Percentiles rank a stretch among this genome's conserved stretches.
phyloP scores from a whole-genome alignment of 2,797 vertebrate species.

The Characodon lateralis region DNA sequence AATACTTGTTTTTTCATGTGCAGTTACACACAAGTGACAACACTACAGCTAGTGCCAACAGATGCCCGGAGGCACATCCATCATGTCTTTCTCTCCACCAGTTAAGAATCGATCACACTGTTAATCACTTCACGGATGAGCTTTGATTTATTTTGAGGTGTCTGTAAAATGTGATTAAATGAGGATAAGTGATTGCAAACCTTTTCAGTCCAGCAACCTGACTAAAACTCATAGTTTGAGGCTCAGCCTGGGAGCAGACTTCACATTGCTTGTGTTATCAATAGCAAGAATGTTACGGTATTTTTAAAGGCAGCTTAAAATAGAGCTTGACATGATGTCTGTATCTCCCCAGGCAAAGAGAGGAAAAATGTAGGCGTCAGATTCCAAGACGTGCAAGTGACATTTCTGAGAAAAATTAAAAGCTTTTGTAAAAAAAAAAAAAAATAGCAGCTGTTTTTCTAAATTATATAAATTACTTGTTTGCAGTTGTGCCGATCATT shows the following conservation, averaged over 20 bases:
- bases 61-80: neutral
- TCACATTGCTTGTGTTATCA: conserved; percentile 44
- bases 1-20: conserved; percentile 8
- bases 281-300: conserved; percentile 31
- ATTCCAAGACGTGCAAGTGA: conserved; percentile 28
- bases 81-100: conserved; percentile 17
- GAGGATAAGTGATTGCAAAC: conserved; percentile 33
- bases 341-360: conserved; percentile 33
- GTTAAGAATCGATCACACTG: neutral
- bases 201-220: conserved; percentile 23
- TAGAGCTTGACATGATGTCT: conserved; percentile 38
- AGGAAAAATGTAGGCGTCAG: conserved; percentile 17
- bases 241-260: conserved; percentile 28
- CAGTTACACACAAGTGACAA: conserved; percentile 23
- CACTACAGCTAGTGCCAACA: conserved; percentile 9
- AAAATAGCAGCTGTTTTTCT: neutral
- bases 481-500: neutral
- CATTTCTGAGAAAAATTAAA: neutral
- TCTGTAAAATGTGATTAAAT: conserved; percentile 39
- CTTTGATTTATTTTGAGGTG: conserved; percentile 41
- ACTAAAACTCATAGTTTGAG: conserved; percentile 28
- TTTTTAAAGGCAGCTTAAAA: conserved; percentile 52
- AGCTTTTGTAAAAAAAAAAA: neutral
- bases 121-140: conserved; percentile 11
- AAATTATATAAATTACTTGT: neutral